Evolutionary conservation across 2,113 vertebrate genomes (phyloP).

Genomic region (Catagonus wagneri): DNA sequence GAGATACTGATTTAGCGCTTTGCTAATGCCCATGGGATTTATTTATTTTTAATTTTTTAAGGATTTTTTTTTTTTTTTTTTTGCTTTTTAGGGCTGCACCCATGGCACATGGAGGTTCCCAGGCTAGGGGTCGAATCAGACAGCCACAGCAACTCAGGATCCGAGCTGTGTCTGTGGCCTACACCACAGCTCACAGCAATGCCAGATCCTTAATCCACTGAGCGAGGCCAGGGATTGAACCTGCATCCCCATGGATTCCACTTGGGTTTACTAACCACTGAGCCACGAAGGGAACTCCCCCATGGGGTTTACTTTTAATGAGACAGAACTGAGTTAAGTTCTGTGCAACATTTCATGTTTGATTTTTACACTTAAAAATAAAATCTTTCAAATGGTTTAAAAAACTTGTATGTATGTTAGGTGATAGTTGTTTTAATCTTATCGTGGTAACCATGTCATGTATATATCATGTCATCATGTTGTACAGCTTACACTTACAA

Average conservation of each 20-base stretch:
- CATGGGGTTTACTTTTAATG: neutral
- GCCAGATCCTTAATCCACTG: too few relatives aligned
- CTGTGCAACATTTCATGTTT: neutral
- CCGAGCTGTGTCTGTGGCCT: too few relatives aligned
- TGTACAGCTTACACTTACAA: neutral
- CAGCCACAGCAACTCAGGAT: too few relatives aligned
- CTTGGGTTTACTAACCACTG: too few relatives aligned
- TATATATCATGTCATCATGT: neutral
- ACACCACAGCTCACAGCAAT: too few relatives aligned
- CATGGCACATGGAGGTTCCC: too few relatives aligned
- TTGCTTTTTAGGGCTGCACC: too few relatives aligned
- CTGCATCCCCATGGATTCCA: too few relatives aligned
- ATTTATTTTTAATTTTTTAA: neutral
- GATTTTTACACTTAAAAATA: neutral
- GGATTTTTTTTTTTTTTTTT: too few relatives aligned
- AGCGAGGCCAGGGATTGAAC: too few relatives aligned
- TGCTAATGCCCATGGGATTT: neutral
- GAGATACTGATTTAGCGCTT: slow-evolving; percentile 7
- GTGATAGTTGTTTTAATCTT: neutral
- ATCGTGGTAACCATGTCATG: neutral
- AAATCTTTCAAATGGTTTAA: neutral
- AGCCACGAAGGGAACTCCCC: too few relatives aligned
- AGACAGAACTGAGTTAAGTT: slow-evolving; percentile 13
- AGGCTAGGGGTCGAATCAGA: too few relatives aligned
- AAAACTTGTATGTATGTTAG: neutral